Conservation (phyloP, 2,888 invertebrate species). For the Caradrina kadenii region DNA sequence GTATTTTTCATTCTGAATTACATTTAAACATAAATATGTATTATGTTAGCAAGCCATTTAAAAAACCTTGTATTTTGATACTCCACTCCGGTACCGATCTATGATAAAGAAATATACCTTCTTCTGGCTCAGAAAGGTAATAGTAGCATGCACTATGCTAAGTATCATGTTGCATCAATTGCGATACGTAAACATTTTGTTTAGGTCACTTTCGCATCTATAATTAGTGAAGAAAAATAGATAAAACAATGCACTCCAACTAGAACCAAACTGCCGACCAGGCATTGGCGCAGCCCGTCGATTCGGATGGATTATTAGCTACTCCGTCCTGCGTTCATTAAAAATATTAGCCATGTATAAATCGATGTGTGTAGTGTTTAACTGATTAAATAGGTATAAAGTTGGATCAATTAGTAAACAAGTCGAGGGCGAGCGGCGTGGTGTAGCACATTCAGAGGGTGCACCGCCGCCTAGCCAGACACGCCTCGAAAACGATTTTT, state of each 20-base stretch:
- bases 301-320: not conserved
- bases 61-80: too few species aligned
- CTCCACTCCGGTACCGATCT: too few species aligned
- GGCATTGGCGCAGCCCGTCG: not conserved
- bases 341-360: not conserved
- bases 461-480: not conserved
- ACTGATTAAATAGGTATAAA: not conserved
- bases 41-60: too few species aligned
- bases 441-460: not conserved
- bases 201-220: constrained; percentile 31
- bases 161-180: not conserved
- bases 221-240: constrained; percentile 48
- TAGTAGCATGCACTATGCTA: too few species aligned
- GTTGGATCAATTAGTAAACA: not conserved
- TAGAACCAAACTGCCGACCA: not conserved
- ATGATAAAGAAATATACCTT: too few species aligned
- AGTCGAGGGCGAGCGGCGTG: not conserved
- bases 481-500: not conserved
- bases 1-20: too few species aligned
- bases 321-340: not conserved
- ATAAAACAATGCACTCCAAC: constrained; percentile 39
- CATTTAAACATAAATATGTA: too few species aligned
- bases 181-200: not conserved
- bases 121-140: too few species aligned
- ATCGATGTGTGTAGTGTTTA: not conserved